Percentiles rank a stretch among this genome's conserved stretches.
Evolutionary conservation across 2,888 invertebrate species (phyloP).

Genomic region (Agrilus biguttatus): DNA sequence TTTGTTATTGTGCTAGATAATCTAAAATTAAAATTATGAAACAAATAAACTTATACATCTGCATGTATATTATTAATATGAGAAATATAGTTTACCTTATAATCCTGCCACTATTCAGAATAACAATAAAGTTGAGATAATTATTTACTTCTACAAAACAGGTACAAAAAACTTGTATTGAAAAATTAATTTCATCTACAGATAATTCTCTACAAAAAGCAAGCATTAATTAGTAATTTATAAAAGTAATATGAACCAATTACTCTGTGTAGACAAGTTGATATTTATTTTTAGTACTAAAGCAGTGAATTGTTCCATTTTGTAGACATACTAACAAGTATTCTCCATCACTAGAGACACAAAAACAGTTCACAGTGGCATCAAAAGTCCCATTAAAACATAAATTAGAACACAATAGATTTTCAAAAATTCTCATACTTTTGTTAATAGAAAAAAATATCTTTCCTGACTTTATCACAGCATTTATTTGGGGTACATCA

Average conservation of each 20-base stretch:
- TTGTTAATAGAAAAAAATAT: slow-evolving; percentile 11
- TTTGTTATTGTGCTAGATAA: too few relatives aligned
- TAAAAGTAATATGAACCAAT: slow-evolving; percentile 2
- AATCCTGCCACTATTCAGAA: slow-evolving; percentile 7
- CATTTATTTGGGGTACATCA: slow-evolving; percentile 5
- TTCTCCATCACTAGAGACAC: slow-evolving; percentile 9
- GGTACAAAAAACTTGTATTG: slow-evolving; percentile 1
- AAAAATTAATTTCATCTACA: background rate
- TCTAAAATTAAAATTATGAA: too few relatives aligned
- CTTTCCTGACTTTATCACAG: slow-evolving; percentile 6
- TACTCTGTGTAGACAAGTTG: slow-evolving; percentile 9
- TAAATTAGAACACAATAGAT: slow-evolving; percentile 9
- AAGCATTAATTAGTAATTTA: slow-evolving; percentile 1
- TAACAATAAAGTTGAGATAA: slow-evolving; percentile 4
- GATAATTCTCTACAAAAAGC: slow-evolving; percentile 2
- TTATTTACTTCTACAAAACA: slow-evolving; percentile 4
- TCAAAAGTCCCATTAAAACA: slow-evolving; percentile 8
- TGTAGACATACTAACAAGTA: slow-evolving; percentile 11
- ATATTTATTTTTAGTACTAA: slow-evolving; percentile 7
- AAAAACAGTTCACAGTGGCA: slow-evolving; percentile 10
- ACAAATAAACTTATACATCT: background rate
- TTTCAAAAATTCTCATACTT: slow-evolving; percentile 10
- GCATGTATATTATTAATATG: background rate
- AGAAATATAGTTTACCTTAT: slow-evolving; percentile 6
- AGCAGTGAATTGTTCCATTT: slow-evolving; percentile 11